Evolutionary conservation across 2,113 vertebrate species (phyloP).

Genomic region (Tretioscincus oriximinensis): DNA sequence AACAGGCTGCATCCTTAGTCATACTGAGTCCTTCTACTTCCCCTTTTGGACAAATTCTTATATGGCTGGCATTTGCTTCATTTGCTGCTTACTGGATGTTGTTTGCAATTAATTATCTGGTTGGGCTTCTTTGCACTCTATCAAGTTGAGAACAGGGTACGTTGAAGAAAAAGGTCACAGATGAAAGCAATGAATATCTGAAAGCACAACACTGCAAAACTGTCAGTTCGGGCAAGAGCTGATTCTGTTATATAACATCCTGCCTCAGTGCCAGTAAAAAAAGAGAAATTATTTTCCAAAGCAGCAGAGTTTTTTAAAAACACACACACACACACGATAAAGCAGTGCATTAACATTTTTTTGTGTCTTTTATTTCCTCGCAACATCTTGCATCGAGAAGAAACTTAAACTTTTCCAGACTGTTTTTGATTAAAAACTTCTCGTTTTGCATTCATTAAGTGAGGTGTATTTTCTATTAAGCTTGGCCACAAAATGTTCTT

Average conservation of each 20-base stretch:
- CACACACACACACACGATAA: conserved; percentile 18
- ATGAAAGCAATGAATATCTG: conserved; percentile 27
- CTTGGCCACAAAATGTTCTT: conserved; percentile 37
- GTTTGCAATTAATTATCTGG: conserved; percentile 3
- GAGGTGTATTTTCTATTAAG: conserved; percentile 45
- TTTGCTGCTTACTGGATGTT: conserved; percentile 1
- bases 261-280: conserved; percentile 44
- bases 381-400: conserved; percentile 34
- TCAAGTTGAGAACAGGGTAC: conserved; percentile 14
- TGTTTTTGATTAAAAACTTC: not conserved
- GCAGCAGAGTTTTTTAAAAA: not conserved
- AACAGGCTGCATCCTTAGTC: no score
- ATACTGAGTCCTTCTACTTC: not conserved
- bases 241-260: conserved; percentile 2
- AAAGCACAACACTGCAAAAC: conserved; percentile 34
- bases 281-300: conserved; percentile 46
- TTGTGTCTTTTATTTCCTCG: conserved; percentile 43
- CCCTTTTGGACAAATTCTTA: conserved; percentile 7
- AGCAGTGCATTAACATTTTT: conserved; percentile 14
- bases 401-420: not conserved
- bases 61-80: not conserved
- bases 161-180: conserved; percentile 41
- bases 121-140: not conserved
- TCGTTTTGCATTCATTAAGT: conserved; percentile 46
- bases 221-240: conserved; percentile 34